phyloP scores from a whole-genome alignment of 2,888 invertebrate genomes.

The Nematopogon swammerdamellus region DNA sequence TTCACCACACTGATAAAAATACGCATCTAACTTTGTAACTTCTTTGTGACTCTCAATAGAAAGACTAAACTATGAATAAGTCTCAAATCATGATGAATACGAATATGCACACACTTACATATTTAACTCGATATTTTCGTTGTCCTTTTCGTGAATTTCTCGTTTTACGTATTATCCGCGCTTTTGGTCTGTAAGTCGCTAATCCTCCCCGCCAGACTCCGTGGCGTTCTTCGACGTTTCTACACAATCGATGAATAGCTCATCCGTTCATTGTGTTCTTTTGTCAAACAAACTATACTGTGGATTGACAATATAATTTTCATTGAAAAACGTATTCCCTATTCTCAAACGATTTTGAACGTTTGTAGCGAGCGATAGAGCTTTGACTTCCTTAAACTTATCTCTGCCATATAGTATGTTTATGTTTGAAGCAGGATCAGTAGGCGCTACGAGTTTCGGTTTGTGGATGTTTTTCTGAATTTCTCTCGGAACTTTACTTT shows the following conservation, averaged over 20 bases:
- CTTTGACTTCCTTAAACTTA: too few relatives aligned
- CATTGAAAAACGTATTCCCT: too few relatives aligned
- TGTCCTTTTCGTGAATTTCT: constrained; percentile 4
- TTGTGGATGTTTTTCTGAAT: too few relatives aligned
- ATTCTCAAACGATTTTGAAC: too few relatives aligned
- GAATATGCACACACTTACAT: neutral
- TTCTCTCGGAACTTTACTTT: neutral
- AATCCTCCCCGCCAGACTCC: neutral
- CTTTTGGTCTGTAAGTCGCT: neutral
- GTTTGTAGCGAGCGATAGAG: too few relatives aligned
- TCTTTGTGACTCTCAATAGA: too few relatives aligned
- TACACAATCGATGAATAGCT: neutral
- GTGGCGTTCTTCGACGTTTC: neutral
- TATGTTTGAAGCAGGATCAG: too few relatives aligned
- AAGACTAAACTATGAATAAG: too few relatives aligned
- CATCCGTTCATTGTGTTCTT: neutral
- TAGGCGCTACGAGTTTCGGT: too few relatives aligned
- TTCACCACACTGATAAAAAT: too few relatives aligned
- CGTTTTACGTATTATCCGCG: neutral
- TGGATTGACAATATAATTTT: neutral
- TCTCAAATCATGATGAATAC: neutral
- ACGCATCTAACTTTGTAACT: too few relatives aligned
- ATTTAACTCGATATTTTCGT: constrained; percentile 19
- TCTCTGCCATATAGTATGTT: too few relatives aligned
- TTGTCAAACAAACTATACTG: neutral